Evolutionary conservation across 2,113 vertebrate species (phyloP).

Genomic region (Acanthisitta chloris): DNA sequence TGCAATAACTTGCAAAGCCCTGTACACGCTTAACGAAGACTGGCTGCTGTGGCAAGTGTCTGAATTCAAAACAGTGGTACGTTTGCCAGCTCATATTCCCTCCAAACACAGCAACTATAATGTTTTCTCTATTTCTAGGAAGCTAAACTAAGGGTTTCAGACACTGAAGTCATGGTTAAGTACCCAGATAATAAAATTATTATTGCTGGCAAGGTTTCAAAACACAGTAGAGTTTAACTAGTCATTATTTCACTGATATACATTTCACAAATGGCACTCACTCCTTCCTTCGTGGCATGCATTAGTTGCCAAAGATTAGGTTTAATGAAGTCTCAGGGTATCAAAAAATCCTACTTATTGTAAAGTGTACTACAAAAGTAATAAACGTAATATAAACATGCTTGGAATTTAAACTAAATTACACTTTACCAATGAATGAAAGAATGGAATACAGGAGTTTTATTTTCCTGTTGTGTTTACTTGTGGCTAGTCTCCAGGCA

Average conservation of each 20-base stretch:
- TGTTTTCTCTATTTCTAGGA: neutral
- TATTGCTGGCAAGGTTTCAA: neutral
- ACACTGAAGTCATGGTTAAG: neutral
- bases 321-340: neutral
- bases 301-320: neutral
- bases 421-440: neutral
- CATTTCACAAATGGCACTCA: neutral
- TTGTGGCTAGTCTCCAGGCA: neutral
- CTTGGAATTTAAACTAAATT: neutral
- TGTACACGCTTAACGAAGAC: conserved; percentile 94
- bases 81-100: neutral
- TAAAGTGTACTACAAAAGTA: neutral
- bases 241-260: neutral
- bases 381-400: neutral
- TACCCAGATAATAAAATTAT: neutral
- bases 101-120: neutral
- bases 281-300: neutral
- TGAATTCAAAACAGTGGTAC: conserved; percentile 87
- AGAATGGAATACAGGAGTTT: neutral
- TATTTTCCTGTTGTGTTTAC: neutral
- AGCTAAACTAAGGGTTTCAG: neutral
- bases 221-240: neutral
- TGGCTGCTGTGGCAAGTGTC: conserved; percentile 95
- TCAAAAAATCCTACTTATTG: neutral
- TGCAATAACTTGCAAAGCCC: conserved; percentile 88